phyloP scores from a whole-genome alignment of 2,888 invertebrate genomes.

The Torymus aiolomorphi region DNA sequence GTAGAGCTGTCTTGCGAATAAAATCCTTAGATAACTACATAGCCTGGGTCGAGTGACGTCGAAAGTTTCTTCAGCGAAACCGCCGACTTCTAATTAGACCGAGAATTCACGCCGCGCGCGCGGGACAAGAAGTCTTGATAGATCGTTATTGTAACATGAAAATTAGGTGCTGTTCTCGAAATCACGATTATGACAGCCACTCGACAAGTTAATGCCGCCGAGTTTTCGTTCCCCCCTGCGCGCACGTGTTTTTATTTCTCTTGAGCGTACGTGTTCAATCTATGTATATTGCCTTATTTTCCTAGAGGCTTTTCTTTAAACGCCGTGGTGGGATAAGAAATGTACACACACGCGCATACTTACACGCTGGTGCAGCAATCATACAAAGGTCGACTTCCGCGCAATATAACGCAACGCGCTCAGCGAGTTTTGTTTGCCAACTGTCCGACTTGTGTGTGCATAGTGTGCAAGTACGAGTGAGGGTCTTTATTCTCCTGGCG shows the following conservation, averaged over 20 bases:
- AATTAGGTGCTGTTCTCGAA: conserved; percentile 37
- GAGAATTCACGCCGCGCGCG: neutral
- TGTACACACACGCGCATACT: neutral
- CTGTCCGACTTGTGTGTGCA: conserved; percentile 41
- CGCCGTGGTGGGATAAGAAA: too few species aligned
- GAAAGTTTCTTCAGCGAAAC: conserved; percentile 1
- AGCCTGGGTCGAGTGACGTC: neutral
- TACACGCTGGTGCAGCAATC: conserved; percentile 4
- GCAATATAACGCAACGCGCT: conserved; percentile 12
- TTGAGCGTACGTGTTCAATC: neutral
- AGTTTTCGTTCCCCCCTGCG: conserved; percentile 12
- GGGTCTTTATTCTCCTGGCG: conserved; percentile 14
- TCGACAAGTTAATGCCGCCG: conserved; percentile 44
- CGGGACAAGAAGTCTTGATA: conserved; percentile 4
- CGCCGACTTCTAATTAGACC: conserved; percentile 28
- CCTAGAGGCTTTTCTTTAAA: neutral
- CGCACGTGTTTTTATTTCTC: conserved; percentile 6
- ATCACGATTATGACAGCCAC: conserved; percentile 35
- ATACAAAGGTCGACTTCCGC: conserved; percentile 42
- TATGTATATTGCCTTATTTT: conserved; percentile 17
- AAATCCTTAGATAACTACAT: too few species aligned
- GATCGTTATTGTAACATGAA: conserved; percentile 38
- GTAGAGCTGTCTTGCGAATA: too few species aligned
- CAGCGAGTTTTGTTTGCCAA: conserved; percentile 34
- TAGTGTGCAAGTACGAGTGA: conserved; percentile 9